A percentile compares a stretch with the other conserved stretches of the same genome.
phyloP scores from a whole-genome alignment of 2,888 invertebrate species.

The Pyralis farinalis region DNA sequence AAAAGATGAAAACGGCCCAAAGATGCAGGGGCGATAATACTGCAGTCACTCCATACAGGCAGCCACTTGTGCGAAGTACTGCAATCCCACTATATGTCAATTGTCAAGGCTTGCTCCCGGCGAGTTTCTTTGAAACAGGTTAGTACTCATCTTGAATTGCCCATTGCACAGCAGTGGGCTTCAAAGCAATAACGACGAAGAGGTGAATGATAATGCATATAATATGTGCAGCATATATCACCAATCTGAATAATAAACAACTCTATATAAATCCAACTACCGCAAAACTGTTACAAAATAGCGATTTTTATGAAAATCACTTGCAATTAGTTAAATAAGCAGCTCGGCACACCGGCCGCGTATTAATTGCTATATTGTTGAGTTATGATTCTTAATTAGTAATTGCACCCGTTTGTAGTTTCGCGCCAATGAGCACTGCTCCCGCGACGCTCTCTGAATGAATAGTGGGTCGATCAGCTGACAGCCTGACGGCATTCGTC shows the following conservation, averaged over 20 bases:
- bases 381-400: slow-evolving; percentile 67
- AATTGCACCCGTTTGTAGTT: slow-evolving; percentile 50
- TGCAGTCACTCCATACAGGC: no score
- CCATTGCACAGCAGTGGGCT: no score
- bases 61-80: no score
- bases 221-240: no score
- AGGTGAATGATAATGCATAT: no score
- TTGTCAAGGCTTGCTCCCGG: no score
- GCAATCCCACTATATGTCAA: no score
- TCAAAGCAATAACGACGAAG: no score
- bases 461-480: not conserved
- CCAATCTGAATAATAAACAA: slow-evolving; percentile 15
- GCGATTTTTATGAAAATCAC: slow-evolving; percentile 61
- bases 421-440: slow-evolving; percentile 23
- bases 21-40: no score
- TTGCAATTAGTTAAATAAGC: slow-evolving; percentile 59
- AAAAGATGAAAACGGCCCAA: no score
- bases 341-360: slow-evolving; percentile 28
- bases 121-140: no score
- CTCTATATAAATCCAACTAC: slow-evolving; percentile 30
- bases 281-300: slow-evolving; percentile 44
- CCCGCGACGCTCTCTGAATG: slow-evolving; percentile 10
- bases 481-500: not conserved
- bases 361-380: slow-evolving; percentile 70
- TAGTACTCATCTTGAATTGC: no score